Evolutionary conservation across 2,888 invertebrate species (phyloP), one percentile per base, ranked within the genome.

Genomic region (Coremacera marginata): DNA sequence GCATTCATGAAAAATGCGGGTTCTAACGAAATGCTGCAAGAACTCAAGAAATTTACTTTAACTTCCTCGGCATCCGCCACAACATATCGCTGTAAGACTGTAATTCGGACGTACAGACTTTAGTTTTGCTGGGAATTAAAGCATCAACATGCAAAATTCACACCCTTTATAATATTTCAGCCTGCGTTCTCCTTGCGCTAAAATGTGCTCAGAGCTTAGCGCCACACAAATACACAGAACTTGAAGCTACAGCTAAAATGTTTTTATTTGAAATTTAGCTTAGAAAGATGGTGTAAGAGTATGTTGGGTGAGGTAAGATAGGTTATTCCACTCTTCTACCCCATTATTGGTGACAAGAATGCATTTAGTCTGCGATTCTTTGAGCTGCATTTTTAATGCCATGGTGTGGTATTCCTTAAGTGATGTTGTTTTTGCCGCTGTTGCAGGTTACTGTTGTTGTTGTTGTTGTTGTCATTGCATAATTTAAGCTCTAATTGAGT

Each of bases 401-500:
- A 27, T 44, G 44, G 16, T 19, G 19, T 37, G 27, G 67, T 9
- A 67, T 67, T 67, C 67, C 44, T 67, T 67, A 67, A 67, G 3
- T 37, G 44, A 19, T 67, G 37, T 44, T n/a, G 19, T 67, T 67
- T 25, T 31, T 60, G 25, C 27, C 19, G 60, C 11, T 60, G 27
- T 60, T 60, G 25, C 9, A 11, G 60, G 22, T n/a, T n/a, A n/a
- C n/a, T n/a, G n/a, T n/a, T 25, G 27, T 27, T 60, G 60, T 60
- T 60, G 44, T 14, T 44, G 11, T 44, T 44, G 44, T 44, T 44
- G 11, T 44, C 44, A 25, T n/a, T 16, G 57, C 57, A 57, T 14
- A 67, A 67, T 67, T 67, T 37, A 22, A 19, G 37, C 67, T 22
- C 19, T 37, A 27, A 19, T 67, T 67, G 67, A 57, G 57, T 57